Evolutionary conservation across 1,140 invertebrate species (phyloP).

Genomic region (Diorhabda sublineata): DNA sequence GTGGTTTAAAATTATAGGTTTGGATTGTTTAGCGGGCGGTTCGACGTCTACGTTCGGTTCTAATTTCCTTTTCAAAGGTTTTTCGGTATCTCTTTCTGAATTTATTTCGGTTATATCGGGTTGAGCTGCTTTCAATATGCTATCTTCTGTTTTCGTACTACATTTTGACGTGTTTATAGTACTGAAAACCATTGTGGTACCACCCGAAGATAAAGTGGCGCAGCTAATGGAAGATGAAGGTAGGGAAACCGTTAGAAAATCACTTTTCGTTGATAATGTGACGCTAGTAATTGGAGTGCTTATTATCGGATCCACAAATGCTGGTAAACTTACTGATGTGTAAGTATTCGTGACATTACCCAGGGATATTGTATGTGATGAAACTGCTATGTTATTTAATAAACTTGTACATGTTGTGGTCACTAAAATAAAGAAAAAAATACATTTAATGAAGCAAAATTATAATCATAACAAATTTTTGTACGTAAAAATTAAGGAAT

Average conservation of each 20-base stretch:
- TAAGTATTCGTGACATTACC: neutral
- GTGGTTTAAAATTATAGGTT: constrained; percentile 39
- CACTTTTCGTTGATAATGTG: constrained; percentile 14
- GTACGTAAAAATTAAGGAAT: too few relatives aligned
- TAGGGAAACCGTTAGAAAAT: neutral
- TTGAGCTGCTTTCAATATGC: neutral
- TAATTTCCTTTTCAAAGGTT: constrained; percentile 27
- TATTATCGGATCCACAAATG: neutral
- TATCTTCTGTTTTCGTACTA: constrained; percentile 28
- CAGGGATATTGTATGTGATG: neutral
- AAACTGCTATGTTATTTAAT: neutral
- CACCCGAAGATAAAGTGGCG: constrained; percentile 22
- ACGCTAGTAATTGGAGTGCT: neutral
- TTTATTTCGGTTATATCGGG: neutral
- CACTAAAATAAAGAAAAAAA: constrained; percentile 1
- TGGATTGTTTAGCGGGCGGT: constrained; percentile 31
- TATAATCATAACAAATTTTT: too few relatives aligned
- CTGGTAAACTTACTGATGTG: neutral
- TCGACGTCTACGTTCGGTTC: constrained; percentile 23
- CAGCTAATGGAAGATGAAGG: constrained; percentile 7
- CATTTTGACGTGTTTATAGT: constrained; percentile 38
- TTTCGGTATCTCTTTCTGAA: constrained; percentile 5
- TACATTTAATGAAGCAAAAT: too few relatives aligned
- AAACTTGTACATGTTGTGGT: neutral
- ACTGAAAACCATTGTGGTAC: constrained; percentile 37